These are phyloP conservation scores for Halocaridina rubra DNA, from an alignment of 2,888 invertebrate genomes.

Conservation along the genomic window DNA sequence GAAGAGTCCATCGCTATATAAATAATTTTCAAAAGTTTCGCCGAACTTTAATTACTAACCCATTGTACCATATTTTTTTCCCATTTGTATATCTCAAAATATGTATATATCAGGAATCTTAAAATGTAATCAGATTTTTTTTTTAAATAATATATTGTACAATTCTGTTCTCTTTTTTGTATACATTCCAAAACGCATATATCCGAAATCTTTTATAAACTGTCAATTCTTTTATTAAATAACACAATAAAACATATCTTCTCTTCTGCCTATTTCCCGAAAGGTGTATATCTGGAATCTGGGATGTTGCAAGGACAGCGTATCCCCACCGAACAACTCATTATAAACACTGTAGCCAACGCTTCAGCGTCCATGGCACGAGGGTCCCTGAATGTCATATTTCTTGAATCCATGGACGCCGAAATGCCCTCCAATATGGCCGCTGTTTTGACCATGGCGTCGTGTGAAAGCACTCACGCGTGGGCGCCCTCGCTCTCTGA, in stretches of 20 bases:
- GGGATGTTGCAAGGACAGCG: conserved; percentile 33
- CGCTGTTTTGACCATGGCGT: conserved; percentile 50
- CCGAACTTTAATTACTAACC: too few species aligned
- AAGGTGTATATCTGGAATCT: conserved; percentile 57
- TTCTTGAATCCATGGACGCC: conserved; percentile 8
- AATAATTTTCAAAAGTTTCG: too few species aligned
- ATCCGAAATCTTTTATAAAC: neutral
- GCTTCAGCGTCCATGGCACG: neutral
- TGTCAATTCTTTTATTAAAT: neutral
- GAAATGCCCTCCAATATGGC: conserved; percentile 27
- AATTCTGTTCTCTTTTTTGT: neutral
- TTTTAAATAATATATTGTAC: too few species aligned
- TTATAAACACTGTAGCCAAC: conserved; percentile 5
- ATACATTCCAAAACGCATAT: neutral
- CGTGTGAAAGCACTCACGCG: conserved; percentile 25
- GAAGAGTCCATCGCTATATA: too few species aligned
- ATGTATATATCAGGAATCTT: too few species aligned
- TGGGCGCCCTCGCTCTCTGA: conserved; percentile 13
- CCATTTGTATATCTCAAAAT: neutral
- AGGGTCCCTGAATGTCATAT: conserved; percentile 20
- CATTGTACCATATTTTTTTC: too few species aligned
- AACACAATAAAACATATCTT: too few species aligned
- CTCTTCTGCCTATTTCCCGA: neutral
- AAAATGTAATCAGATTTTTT: too few species aligned
- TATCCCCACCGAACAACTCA: conserved; percentile 6